Evolutionary conservation across 2,888 invertebrate genomes (phyloP), one percentile per base, ranked within the genome.

Genomic region (Parthenolecanium corni): DNA sequence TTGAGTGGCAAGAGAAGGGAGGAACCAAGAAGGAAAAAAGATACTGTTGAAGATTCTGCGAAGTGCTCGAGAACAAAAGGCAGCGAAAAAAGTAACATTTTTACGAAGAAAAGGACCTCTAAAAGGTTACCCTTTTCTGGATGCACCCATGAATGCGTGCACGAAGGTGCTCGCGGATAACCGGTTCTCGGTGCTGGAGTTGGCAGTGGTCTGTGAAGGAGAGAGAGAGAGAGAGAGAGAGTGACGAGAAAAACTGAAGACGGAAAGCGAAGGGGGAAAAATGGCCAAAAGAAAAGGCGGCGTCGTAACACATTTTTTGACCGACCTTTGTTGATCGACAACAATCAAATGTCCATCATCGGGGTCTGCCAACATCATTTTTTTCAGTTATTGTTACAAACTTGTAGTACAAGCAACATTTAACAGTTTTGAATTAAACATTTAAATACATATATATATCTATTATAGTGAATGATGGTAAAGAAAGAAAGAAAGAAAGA

Each of bases 261-360:
- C 9, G 38, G 38, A 38, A 38, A 11, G 38, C 38, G 38, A 14
- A 9, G 38, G 38, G 9, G 14, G 14, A 42, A 18, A 42, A 18
- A 18, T 14, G 5, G 6, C 47, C 11, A 11, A 47, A 47, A 53
- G 36, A 53, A 58, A 47, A 46, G 58, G 58, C 58, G 44, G 36
- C 25, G 47, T 25, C 47, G 18, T n/a, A 47, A 16, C 57, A 36
- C 31, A 57, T 57, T 57, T 20, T 49, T 20, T 49, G 49, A 46
- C 47, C 47, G 51, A 61, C 61, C 61, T 61, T 61, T 61, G 61
- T 61, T 49, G 61, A 61, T 51, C 49, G 61, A 61, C 61, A 51
- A 61, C 61, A 61, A 61, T 61, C 61, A 61, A 61, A 61, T 24
- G 61, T 61, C 61, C 61, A 61, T 61, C 61, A 61, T 24, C 31